phyloP scores from a whole-genome alignment of 2,113 vertebrate species.

The Dipodomys stephensi region DNA sequence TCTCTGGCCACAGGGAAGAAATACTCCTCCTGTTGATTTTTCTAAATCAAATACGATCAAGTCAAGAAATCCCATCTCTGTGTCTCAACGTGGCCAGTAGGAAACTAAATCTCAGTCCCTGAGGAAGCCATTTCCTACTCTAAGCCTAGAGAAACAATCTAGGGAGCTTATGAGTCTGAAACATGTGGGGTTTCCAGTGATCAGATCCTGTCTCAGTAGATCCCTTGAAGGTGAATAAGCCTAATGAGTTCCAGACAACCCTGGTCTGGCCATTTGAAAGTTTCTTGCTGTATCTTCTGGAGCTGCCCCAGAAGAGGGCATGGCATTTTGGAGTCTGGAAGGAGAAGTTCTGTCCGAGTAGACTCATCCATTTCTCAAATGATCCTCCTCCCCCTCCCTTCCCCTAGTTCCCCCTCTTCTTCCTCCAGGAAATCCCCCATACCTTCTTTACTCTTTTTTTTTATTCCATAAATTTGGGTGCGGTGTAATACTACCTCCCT shows the following conservation, averaged over 20 bases:
- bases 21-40: background rate
- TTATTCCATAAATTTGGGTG: too few species aligned
- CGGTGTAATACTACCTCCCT: background rate
- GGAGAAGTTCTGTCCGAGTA: background rate
- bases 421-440: background rate
- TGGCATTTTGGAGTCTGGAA: background rate
- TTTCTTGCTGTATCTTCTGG: background rate
- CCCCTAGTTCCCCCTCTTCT: background rate
- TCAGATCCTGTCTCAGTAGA: too few species aligned
- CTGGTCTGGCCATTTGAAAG: rapidly evolving
- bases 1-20: background rate
- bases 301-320: background rate
- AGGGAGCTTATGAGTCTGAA: background rate
- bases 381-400: background rate
- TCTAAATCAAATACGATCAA: background rate
- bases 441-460: too few species aligned
- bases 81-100: background rate
- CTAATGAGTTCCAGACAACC: rapidly evolving
- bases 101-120: background rate
- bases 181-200: background rate
- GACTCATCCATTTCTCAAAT: too few species aligned
- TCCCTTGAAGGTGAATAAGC: background rate
- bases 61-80: background rate
- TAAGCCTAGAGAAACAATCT: background rate
- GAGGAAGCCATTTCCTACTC: background rate